Percentiles rank a stretch among this genome's conserved stretches.
Conservation (phyloP, 2,888 invertebrate genomes). For the Holacanthella duospinosa region DNA sequence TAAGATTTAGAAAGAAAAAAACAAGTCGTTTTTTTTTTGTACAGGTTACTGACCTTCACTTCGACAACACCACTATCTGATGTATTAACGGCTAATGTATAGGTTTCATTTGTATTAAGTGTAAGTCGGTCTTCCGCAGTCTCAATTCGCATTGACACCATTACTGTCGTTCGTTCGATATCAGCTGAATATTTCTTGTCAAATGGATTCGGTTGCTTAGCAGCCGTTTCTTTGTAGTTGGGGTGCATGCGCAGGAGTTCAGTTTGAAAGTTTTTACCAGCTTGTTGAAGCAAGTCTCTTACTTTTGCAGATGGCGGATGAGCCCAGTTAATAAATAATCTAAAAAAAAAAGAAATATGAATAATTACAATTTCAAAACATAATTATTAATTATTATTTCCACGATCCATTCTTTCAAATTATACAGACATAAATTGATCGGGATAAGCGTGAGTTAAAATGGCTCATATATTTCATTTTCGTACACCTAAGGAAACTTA, state of each 20-base stretch:
- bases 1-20: too few species aligned
- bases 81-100: conserved; percentile 34
- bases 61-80: conserved; percentile 37
- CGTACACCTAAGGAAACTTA: too few species aligned
- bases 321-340: conserved; percentile 37
- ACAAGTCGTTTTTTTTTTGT: background rate
- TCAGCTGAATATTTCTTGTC: conserved; percentile 36
- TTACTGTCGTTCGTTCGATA: conserved; percentile 36
- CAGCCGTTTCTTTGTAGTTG: conserved; percentile 27
- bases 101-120: conserved; percentile 36
- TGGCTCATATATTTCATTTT: too few species aligned
- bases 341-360: conserved; percentile 12
- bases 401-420: background rate
- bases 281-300: conserved; percentile 36
- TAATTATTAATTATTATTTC: background rate
- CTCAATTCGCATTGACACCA: conserved; percentile 37
- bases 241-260: conserved; percentile 37
- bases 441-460: too few species aligned
- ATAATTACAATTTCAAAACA: background rate
- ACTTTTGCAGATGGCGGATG: conserved; percentile 36
- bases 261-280: conserved; percentile 36
- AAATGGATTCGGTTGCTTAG: conserved; percentile 36
- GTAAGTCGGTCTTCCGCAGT: conserved; percentile 32
- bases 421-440: background rate
- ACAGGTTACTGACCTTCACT: conserved; percentile 25